Base-by-base conservation (phyloP, 2,888 invertebrate genomes). In the Dascillus cervinus region DNA sequence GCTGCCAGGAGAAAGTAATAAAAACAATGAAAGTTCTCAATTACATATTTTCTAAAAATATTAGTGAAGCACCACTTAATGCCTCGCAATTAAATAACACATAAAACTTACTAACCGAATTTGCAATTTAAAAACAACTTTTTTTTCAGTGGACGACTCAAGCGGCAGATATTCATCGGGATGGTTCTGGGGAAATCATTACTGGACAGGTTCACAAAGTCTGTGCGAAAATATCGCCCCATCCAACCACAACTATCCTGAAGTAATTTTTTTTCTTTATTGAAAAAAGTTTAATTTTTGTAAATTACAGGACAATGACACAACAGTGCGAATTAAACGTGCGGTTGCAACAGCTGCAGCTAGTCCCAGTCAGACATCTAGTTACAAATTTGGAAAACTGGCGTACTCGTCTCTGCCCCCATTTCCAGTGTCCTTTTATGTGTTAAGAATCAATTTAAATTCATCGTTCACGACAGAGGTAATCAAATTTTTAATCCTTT, bases 121-220 rank as follows among this genome's bases (percentile, higher is more conserved):
- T 17, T 12, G 4, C 9, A 2, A 12, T 12, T 2, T 10, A 10
- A 4, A 15, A 2, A 15, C 9, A 1, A 9, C 5, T 26, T 14
- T 15, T 33, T 17, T 68, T 66, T 21, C 58, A 78, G 77, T 77
- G 75, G 73, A 74, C 45, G 77, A 78, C 58, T 81, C 85, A 11
- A 80, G 81, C 52, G 84, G 84, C 0, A 75, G 82, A 41, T 84
- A 85, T 60, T 77, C 81, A 8, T 77, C 80, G 2, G 82, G 82
- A 62, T 83, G 82, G 72, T 82, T 81, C 65, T 84, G 82, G 73
- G 85, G 84, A 34, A 85, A 85, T 64, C 79, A 82, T 60, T 85
- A 81, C 63, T 85, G 83, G 83, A 75, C 80, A 37, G 85, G 84
- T 32, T 85, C 85, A 0, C 70, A 79, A 34, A 76, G 76, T 47